Conservation (phyloP, 30 jellyfish, hydroid and myxozoan species). For the Pseudorhiza aurosa region DNA sequence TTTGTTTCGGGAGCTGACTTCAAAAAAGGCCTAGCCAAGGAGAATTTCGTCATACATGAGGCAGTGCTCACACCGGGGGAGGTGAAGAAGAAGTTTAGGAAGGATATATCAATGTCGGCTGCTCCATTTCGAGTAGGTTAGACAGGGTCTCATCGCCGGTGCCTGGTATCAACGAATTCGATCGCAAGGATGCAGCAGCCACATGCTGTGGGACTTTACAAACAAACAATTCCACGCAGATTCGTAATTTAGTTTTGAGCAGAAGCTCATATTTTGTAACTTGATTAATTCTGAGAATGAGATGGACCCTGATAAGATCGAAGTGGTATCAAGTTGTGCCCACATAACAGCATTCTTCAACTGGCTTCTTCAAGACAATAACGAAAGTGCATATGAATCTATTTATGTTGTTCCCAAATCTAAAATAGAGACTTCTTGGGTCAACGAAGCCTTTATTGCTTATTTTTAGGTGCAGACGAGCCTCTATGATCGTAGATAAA, state of each 20-base stretch:
- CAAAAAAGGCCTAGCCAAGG: slow-evolving; percentile 63
- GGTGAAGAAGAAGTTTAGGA: slow-evolving; percentile 57
- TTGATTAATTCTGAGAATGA: slow-evolving; percentile 4
- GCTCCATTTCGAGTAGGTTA: slow-evolving; percentile 4
- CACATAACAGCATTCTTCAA: background rate
- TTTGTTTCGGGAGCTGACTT: slow-evolving; percentile 18
- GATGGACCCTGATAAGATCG: slow-evolving; percentile 22
- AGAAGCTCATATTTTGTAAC: background rate
- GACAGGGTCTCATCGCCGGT: too few relatives aligned
- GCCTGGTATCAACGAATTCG: too few relatives aligned
- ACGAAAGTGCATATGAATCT: background rate
- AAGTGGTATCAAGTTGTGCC: slow-evolving; percentile 20
- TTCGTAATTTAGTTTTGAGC: slow-evolving; percentile 4
- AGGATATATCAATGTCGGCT: slow-evolving; percentile 53
- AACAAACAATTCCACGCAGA: background rate
- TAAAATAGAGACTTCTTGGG: background rate
- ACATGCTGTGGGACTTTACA: slow-evolving; percentile 21
- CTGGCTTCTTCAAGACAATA: background rate
- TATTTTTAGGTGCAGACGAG: background rate
- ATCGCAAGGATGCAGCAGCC: too few relatives aligned
- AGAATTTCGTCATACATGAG: slow-evolving; percentile 41
- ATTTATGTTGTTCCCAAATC: background rate
- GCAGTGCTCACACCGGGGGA: slow-evolving; percentile 60
- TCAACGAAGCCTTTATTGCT: background rate
- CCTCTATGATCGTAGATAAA: background rate